Base-by-base conservation (phyloP, 2,888 invertebrate species). In the Coecobrya sp. region DNA sequence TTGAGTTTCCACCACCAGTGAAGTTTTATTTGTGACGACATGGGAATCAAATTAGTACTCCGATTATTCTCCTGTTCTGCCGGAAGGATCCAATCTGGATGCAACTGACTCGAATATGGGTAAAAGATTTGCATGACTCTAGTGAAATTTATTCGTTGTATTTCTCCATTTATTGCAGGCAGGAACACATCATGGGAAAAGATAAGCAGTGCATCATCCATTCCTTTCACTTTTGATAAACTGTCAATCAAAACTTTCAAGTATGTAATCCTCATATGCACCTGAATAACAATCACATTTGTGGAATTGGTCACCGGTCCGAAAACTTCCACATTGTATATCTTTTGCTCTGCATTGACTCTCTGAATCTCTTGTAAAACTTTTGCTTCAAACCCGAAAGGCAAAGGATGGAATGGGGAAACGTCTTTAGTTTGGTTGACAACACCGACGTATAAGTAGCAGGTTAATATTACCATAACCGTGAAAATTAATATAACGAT, bases 1-100 rank as follows among this genome's bases (percentile, higher is more conserved):
- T 68, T 36, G 13, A 8, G 16, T 36, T 68, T 68, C 68, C 68
- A 68, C 68, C 68, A 68, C 68, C 68, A 68, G 36, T 68, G 68
- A 68, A 27, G 68, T 27, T 68, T 68, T 0, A 16, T 27, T 68
- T 68, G 68, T 0, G 68, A 1, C 36, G 4, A 10, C 4, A 11
- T 13, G 16, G 27, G 25, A 62, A 62, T 62, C 22, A n/a, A n/a
- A n/a, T n/a, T n/a, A n/a, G n/a, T n/a, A n/a, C 11, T 52, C 52
- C 13, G 11, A 52, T 52, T 10, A 52, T 59, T 8, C 7, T 19
- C 59, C 59, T 7, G 59, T 16, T 59, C 27, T 65, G 3, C 49
- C 13, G 16, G 4, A 16, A 25, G 68, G 13, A 68, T 16, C 5
- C 27, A 2, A 5, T 30, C 16, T 36, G 68, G 36, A 16, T 36